These are phyloP conservation scores for Pogonognathellus flavescens DNA, from an alignment of 1,140 invertebrate species.

Conservation along the genomic window DNA sequence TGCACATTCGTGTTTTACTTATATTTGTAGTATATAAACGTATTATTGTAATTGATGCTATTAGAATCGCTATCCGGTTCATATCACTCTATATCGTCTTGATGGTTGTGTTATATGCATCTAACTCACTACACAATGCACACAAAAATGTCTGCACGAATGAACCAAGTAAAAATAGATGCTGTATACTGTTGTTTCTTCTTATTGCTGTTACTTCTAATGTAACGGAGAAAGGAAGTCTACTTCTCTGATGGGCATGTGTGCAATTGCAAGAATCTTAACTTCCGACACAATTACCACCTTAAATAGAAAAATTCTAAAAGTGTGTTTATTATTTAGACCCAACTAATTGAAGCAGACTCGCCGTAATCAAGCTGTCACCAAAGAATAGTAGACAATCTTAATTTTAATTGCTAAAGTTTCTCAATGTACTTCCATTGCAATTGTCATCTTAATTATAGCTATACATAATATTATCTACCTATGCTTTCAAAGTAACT, in stretches of 20 bases:
- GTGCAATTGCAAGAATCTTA: conserved; percentile 29
- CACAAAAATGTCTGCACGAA: neutral
- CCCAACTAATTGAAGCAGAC: neutral
- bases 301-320: neutral
- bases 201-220: no score
- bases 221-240: conserved; percentile 13
- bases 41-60: conserved; percentile 34
- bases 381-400: conserved; percentile 44
- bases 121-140: neutral
- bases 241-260: neutral
- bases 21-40: neutral
- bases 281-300: neutral
- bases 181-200: conserved; percentile 10
- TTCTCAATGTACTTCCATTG: neutral
- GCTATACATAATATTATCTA: neutral
- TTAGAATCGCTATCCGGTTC: conserved; percentile 47
- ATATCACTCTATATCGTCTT: conserved; percentile 8
- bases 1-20: conserved; percentile 38
- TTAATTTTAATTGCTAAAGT: conserved; percentile 32
- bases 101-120: neutral
- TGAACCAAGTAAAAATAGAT: conserved; percentile 23
- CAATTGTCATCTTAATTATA: neutral
- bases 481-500: neutral
- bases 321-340: neutral
- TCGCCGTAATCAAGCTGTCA: conserved; percentile 18